Evolutionary conservation across 2,797 vertebrate species (phyloP), one percentile per base, ranked within the genome.

Genomic region (Hippoglossus hippoglossus): DNA sequence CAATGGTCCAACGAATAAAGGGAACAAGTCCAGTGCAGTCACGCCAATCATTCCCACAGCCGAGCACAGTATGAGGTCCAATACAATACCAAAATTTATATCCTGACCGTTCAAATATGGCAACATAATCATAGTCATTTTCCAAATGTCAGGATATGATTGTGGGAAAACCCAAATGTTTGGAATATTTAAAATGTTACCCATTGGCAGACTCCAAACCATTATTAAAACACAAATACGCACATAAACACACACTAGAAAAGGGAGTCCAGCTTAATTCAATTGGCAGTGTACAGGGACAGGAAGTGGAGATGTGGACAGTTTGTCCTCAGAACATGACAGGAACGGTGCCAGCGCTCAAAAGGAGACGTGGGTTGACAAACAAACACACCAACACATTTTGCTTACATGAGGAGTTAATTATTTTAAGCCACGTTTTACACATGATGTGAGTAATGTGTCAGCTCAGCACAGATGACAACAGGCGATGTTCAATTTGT

Each of bases 21-120:
- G 77, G 77, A 78, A 89, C 57, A 67, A 88, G 75, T 89, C 89
- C 76, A 86, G 81, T 81, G 84, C 82, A 80, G 80, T 82, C 85
- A 84, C 76, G 60, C 78, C 73, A 88, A 57, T 87, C 87, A 86
- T 87, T 84, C 83, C 81, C 83, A 86, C 84, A 84, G 61, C 77
- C 86, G 66, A 91, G 79, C 86, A 93, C 90, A 89, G 80, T 87
- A 85, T 82, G 87, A 92, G 90, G 91, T 93, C 84, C 87, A 87
- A 77, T 79, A 84, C 81, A 80, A 87, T 81, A 85, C 86, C 72
- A 82, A 81, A 65, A 52, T 52, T 64, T 85, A 66, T 77, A 72
- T 76, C 79, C 79, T 67, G 55, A 66, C 84, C 61, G 76, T 71
- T 81, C 59, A 81, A 82, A 89, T 73, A 86, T 87, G 82, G 82